Base-by-base conservation (phyloP, 2,888 invertebrate species). In the Cylindroiulus punctatus region DNA sequence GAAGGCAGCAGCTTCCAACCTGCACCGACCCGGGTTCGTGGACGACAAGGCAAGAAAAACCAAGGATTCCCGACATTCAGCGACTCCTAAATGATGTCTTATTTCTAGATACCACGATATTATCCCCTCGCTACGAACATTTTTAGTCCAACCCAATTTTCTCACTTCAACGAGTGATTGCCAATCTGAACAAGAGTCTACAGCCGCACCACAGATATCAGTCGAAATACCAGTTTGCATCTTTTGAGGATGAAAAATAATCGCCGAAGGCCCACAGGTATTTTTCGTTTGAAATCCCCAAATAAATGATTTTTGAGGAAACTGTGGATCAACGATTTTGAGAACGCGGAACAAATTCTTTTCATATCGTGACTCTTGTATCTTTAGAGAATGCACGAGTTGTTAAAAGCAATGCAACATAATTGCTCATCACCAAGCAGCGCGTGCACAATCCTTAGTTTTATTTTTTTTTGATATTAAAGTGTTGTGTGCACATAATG, bases 21-120 rank as follows among this genome's bases (percentile, higher is more conserved):
- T 10, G n/a, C 84, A 8, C 52, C 84, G 1, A 10, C 30, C 14
- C 36, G 84, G 0, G 42, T 84, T 44, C 44, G 84, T 26, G 84
- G n/a, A 84, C 44, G 84, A n/a, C 84, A 44, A 44, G 44, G 84
- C 26, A 44, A n/a, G 42, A 40, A 47, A 84, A 47, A 44, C 32
- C 47, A 84, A 84, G 44, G 44, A 32, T 84, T 84, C 26, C 84
- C 84, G n/a, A 30, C 32, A 26, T 84, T 84, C 44, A 47, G 52
- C 84, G 44, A 44, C 4, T 84, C 84, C 19, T 84, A 84, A n/a
- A 44, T 10, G 19, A 22, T 0, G 26, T 26, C 65, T 65, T n/a
- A 65, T 10, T 65, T 65, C 19, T 26, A 26, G 26, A 65, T 57
- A 65, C 22, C 22, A 65, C 19, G 26, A 22, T 65, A 65, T 65